Percentiles rank a stretch among this genome's conserved stretches.
These are phyloP conservation scores for Diacarnus erythraeanus DNA, from an alignment of 37 sponge, comb jelly and placozoan genomes.

Conservation along the genomic window DNA sequence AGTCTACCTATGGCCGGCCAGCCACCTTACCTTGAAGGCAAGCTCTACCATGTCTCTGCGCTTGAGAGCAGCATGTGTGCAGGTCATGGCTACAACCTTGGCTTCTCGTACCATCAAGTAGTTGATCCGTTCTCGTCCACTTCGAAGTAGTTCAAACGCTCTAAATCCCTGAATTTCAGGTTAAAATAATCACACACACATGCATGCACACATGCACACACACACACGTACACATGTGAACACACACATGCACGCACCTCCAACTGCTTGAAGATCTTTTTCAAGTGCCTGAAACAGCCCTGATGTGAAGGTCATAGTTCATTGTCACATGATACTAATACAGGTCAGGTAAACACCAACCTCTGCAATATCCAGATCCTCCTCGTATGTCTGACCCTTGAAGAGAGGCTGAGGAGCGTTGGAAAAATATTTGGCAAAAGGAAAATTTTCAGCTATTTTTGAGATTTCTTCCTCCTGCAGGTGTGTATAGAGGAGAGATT, in stretches of 20 bases:
- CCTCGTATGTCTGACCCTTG: conserved; percentile 69
- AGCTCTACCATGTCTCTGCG: conserved; percentile 94
- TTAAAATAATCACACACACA: background rate
- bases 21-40: conserved; percentile 78
- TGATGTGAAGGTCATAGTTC: background rate
- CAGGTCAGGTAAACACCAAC: conserved; percentile 17
- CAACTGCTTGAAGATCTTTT: conserved; percentile 91
- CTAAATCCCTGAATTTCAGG: conserved; percentile 68
- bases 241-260: conserved; percentile 79
- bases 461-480: conserved; percentile 46
- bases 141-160: conserved; percentile 95
- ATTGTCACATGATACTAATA: background rate
- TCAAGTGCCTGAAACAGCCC: conserved; percentile 96
- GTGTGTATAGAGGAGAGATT: background rate
- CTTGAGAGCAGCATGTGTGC: conserved; percentile 98
- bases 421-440: conserved; percentile 88
- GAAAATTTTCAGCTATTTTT: conserved; percentile 79
- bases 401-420: conserved; percentile 96
- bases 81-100: conserved; percentile 98
- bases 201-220: background rate
- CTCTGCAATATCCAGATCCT: conserved; percentile 96
- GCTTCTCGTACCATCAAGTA: conserved; percentile 96
- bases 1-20: background rate
- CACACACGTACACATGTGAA: no score
- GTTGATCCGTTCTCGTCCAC: conserved; percentile 87